Percentiles rank a stretch among this genome's conserved stretches.
Evolutionary conservation across 2,797 vertebrate genomes (phyloP).

Genomic region (Crenichthys baileyi): DNA sequence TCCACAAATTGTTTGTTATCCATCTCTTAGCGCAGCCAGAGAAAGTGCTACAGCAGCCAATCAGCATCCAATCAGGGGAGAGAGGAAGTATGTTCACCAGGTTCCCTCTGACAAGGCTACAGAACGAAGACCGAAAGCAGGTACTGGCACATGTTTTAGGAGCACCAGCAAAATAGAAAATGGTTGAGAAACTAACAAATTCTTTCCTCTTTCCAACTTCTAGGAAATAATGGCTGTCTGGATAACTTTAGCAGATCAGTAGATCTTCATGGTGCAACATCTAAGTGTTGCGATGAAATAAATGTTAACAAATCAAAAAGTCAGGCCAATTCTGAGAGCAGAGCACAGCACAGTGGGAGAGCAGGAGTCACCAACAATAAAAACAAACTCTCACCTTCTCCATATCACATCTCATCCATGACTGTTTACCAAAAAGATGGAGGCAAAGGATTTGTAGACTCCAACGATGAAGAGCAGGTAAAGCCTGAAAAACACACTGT

Average conservation of each 20-base stretch:
- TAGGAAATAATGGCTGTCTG: constrained; percentile 44
- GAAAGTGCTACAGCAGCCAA: constrained; percentile 61
- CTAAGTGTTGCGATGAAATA: constrained; percentile 49
- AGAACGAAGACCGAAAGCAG: constrained; percentile 55
- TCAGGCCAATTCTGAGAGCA: constrained; percentile 47
- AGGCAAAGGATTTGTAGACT: constrained; percentile 45
- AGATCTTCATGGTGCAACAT: constrained; percentile 43
- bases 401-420: constrained; percentile 76
- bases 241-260: constrained; percentile 33
- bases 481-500: constrained; percentile 29
- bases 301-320: constrained; percentile 29
- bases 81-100: constrained; percentile 49
- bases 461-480: constrained; percentile 34
- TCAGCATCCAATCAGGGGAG: constrained; percentile 52
- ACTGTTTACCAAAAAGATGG: constrained; percentile 67
- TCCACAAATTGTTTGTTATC: constrained; percentile 28
- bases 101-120: constrained; percentile 42
- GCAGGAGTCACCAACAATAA: constrained; percentile 53
- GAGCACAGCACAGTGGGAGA: constrained; percentile 55
- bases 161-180: background rate
- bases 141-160: constrained; percentile 32
- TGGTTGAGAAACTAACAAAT: background rate
- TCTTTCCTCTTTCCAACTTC: constrained; percentile 18
- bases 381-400: constrained; percentile 57
- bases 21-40: constrained; percentile 78